Base-by-base conservation (phyloP, 2,797 vertebrate species). In the Parauchenoglanis ngamensis region DNA sequence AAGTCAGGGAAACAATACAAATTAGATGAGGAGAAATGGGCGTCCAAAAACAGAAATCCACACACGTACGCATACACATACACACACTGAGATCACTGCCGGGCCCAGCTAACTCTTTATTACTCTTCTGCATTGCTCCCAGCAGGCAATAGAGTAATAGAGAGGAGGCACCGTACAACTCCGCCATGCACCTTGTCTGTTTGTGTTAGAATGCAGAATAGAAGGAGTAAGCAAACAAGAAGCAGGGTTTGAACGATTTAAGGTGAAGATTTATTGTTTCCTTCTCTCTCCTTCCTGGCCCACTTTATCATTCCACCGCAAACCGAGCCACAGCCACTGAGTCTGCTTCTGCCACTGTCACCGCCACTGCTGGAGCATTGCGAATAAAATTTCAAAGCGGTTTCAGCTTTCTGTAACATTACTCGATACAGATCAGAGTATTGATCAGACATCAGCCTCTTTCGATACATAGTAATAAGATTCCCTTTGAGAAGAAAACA, bases 211-310 rank as follows among this genome's bases (percentile, higher is more conserved):
- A 88, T 86, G 81, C 65, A 83, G 44, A 79, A 61, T 19, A 56
- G 73, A 72, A 61, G 80, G 25, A 79, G 85, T 85, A 76, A 85
- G 72, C 80, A 67, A 83, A 82, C 80, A 80, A 87, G 86, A 54
- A 80, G 78, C 85, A 1, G 61, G 80, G 78, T 85, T 87, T 88
- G 84, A 87, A 78, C 87, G 88, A 87, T 91, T 91, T 87, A 90
- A 89, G 89, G 73, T 83, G 79, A 80, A 90, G 91, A 92, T 92
- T 91, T 90, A 92, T 91, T 67, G 91, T 90, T 92, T 92, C 91
- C 92, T 86, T 84, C 73, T 72, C 82, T 67, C 80, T 83, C 73
- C 49, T 89, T 73, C 56, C 85, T 44, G 59, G 80, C 84, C 75
- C 87, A 86, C 85, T 92, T 81, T 89, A 90, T 89, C 90, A 89